Percentiles rank a stretch among this genome's conserved stretches.
Evolutionary conservation across 2,888 invertebrate genomes (phyloP).

Genomic region (Listrodromus nycthemerus): DNA sequence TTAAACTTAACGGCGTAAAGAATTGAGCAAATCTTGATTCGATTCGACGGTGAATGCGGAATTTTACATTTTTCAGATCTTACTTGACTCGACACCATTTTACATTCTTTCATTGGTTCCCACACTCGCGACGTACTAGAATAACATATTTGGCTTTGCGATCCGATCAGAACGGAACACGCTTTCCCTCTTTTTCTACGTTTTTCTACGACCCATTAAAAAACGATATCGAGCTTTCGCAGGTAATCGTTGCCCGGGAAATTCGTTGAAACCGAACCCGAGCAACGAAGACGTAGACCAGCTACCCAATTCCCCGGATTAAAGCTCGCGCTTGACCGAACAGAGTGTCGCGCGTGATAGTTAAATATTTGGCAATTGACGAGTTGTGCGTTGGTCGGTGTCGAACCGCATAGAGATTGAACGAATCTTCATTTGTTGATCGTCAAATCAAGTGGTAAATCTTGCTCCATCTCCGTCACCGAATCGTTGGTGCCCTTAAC

Average conservation of each 20-base stretch:
- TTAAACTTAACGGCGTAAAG: constrained; percentile 61
- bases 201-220: constrained; percentile 18
- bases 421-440: constrained; percentile 80
- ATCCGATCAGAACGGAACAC: constrained; percentile 71
- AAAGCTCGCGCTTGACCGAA: constrained; percentile 36
- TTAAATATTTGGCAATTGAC: constrained; percentile 61
- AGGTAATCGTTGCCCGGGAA: constrained; percentile 65
- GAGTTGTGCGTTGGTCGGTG: background rate
- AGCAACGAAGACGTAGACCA: constrained; percentile 72
- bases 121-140: constrained; percentile 63
- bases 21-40: constrained; percentile 63
- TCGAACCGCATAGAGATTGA: background rate
- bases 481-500: constrained; percentile 83
- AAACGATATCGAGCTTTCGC: constrained; percentile 54
- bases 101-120: constrained; percentile 15
- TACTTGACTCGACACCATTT: constrained; percentile 6
- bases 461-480: constrained; percentile 82
- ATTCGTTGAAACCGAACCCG: constrained; percentile 61
- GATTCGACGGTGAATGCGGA: constrained; percentile 37
- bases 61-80: constrained; percentile 23
- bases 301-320: constrained; percentile 64
- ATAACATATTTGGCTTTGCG: constrained; percentile 80
- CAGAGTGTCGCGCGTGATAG: constrained; percentile 21
- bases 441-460: constrained; percentile 84
- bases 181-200: constrained; percentile 33